A percentile compares a stretch with the other conserved stretches of the same genome.
Evolutionary conservation across 2,113 vertebrate genomes (phyloP).

Genomic region (Paradoxurus hermaphroditus): DNA sequence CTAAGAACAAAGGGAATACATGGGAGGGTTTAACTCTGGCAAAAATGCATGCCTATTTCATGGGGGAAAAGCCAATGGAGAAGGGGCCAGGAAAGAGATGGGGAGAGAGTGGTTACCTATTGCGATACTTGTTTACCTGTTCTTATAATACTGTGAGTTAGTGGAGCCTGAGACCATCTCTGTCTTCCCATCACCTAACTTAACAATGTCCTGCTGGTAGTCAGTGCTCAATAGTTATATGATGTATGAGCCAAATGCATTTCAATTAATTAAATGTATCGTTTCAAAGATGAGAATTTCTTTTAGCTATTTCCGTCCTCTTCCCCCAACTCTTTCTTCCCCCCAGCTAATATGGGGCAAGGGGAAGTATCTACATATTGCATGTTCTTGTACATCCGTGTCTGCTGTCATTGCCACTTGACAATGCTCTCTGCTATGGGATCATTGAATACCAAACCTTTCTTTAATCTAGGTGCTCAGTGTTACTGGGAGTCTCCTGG

Average conservation of each 20-base stretch:
- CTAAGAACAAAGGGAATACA: neutral
- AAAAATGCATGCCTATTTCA: neutral
- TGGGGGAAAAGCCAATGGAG: neutral
- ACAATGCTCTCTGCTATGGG: neutral
- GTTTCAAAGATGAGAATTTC: neutral
- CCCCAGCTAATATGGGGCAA: neutral
- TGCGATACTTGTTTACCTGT: neutral
- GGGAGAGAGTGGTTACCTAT: neutral
- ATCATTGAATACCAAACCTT: neutral
- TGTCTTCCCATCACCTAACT: neutral
- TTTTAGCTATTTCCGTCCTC: neutral
- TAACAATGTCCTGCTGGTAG: neutral
- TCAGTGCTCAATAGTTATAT: neutral
- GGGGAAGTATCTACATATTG: neutral
- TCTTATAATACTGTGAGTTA: neutral
- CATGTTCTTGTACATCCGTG: neutral
- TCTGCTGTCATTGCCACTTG: neutral
- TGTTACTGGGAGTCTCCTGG: neutral
- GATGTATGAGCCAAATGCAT: neutral
- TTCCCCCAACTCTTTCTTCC: neutral
- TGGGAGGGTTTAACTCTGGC: neutral
- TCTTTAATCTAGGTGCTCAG: neutral
- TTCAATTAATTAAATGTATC: neutral
- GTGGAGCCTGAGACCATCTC: neutral
- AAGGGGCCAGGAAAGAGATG: neutral